A percentile compares a stretch with the other conserved stretches of the same genome.
Evolutionary conservation across 2,113 vertebrate species (phyloP).

Genomic region (Hipposideros armiger): DNA sequence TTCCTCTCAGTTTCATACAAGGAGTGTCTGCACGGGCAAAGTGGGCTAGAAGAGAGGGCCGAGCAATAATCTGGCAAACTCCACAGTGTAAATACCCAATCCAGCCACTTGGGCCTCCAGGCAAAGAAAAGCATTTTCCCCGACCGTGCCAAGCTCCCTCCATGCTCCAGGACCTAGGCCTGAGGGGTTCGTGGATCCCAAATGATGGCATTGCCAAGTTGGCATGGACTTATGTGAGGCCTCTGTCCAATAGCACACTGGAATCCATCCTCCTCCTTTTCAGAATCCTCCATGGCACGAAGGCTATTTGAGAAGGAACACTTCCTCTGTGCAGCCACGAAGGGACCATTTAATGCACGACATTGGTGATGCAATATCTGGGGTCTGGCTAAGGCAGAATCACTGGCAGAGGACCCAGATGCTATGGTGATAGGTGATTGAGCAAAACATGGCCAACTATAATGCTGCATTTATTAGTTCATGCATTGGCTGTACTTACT

Average conservation of each 20-base stretch:
- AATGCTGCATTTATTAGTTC: neutral
- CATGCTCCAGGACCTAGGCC: neutral
- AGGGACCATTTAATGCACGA: neutral
- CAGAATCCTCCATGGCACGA: neutral
- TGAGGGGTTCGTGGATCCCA: neutral
- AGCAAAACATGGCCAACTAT: neutral
- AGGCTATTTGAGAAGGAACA: neutral
- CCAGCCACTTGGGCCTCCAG: neutral
- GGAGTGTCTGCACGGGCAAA: neutral
- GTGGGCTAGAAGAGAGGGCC: neutral
- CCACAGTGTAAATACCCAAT: neutral
- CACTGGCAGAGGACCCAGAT: neutral
- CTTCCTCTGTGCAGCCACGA: neutral
- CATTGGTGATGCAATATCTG: neutral
- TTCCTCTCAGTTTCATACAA: neutral
- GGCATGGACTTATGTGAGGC: neutral
- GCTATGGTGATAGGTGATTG: neutral
- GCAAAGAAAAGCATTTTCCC: constrained; percentile 50
- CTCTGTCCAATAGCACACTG: neutral
- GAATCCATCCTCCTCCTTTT: neutral
- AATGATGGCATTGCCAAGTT: neutral
- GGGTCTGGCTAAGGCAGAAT: neutral
- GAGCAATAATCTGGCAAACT: constrained; percentile 25
- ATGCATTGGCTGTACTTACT: neutral
- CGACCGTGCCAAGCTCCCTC: constrained; percentile 19